Evolutionary conservation across 2,113 vertebrate species (phyloP), one percentile per base, ranked within the genome.

Genomic region (Callopanchax toddi): DNA sequence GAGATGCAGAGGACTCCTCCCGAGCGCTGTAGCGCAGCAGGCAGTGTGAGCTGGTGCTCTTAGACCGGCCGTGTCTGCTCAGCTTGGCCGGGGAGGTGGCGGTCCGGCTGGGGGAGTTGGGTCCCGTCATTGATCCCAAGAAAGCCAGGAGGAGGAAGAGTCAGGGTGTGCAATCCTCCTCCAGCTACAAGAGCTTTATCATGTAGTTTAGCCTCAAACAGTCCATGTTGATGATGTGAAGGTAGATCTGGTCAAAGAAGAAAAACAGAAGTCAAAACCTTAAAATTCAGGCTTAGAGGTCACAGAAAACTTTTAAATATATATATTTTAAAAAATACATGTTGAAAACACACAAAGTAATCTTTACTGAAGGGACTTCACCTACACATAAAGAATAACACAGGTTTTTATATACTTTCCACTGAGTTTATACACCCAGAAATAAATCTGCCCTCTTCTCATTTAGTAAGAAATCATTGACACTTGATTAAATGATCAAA

Each of bases 41-140:
- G 65, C 78, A 87, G 79, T 86, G 84, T 0, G 86, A 69, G 58
- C 95, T 95, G 72, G 92, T 89, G 89, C 95, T 97, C 75, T 95
- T 94, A 36, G 95, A 96, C 11, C 95, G 91, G 53, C 93, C 92
- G 50, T 92, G 89, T 77, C 94, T 89, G 90, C 86, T 90, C 66
- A 86, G 88, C 70, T 89, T 94, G 86, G 85, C 89, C 37, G 87
- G 86, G 58, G 82, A 82, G 62, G 90, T 91, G 86, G 84, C 86
- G 54, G 88, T 76, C 39, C 85, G 81, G 69, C 74, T 77, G 0
- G 87, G 79, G 20, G 93, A 82, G 44, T 86, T 90, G 1, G 94
- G 94, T 58, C 95, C 94, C 0, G 95, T 96, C 95, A 96, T 96
- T 8, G 64, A 39, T 77, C 49, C 71, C 43, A 12, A 29, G 21